Conservation (phyloP, 1,140 invertebrate species). For the Grapholita molesta region DNA sequence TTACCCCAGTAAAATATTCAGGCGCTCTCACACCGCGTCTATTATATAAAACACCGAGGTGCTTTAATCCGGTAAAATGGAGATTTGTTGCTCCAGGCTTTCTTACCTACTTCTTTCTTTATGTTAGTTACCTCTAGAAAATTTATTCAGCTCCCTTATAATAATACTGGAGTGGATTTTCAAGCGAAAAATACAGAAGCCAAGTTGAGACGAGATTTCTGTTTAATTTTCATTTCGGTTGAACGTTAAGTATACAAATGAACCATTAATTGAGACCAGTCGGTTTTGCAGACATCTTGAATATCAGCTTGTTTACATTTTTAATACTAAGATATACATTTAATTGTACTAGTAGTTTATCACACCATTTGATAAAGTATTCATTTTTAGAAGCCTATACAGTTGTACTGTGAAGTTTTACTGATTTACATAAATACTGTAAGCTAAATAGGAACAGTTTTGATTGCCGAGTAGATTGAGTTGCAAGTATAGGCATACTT, state of each 20-base stretch:
- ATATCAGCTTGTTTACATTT: neutral
- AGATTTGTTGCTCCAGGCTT: conserved; percentile 58
- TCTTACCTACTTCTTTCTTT: conserved; percentile 60
- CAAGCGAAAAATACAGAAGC: conserved; percentile 14
- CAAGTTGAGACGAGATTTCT: conserved; percentile 2
- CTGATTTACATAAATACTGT: too few species aligned
- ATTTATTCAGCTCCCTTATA: conserved; percentile 40
- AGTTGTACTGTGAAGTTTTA: too few species aligned
- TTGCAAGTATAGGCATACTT: too few species aligned
- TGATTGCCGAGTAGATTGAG: too few species aligned
- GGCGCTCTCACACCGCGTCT: conserved; percentile 43
- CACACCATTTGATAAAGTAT: neutral
- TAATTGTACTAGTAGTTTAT: neutral
- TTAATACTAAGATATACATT: neutral
- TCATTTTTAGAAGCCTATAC: too few species aligned
- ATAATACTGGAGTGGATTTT: conserved; percentile 35
- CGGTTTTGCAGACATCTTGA: neutral
- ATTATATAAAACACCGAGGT: conserved; percentile 57
- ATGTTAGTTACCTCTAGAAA: conserved; percentile 53
- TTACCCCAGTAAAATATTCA: conserved; percentile 48
- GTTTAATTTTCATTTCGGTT: conserved; percentile 15
- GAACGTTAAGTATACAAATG: conserved; percentile 14
- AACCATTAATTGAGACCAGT: neutral
- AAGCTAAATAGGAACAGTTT: too few species aligned
- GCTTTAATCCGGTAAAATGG: conserved; percentile 66